Evolutionary conservation across 2,888 invertebrate genomes (phyloP), one percentile per base, ranked within the genome.

Genomic region (Melolontha melolontha): DNA sequence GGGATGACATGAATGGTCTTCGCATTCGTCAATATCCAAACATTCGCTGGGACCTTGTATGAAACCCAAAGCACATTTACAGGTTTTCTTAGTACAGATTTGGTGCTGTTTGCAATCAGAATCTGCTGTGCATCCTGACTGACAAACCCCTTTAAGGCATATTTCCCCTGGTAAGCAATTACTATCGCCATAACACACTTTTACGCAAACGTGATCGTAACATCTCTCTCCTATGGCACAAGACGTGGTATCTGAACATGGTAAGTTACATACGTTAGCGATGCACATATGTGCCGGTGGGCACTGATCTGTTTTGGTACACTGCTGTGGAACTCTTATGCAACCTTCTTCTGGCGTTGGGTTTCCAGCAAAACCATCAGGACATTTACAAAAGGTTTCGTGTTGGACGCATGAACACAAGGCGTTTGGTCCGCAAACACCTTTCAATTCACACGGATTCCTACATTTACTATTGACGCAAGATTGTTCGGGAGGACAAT

Each of bases 131-230:
- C 96, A 96, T 5, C 96, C 96, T 1, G 91, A 88, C 77, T 92
- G 89, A 78, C 96, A 96, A 47, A 90, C 87, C 63, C 95, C 95
- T 72, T 86, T 85, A 70, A 90, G 89, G 75, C 96, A 96, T 68
- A 96, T 90, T 85, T 96, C 96, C 55, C 96, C 96, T 1, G 93
- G 92, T 75, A 95, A 85, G 77, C 96, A 96, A 79, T 96, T 96
- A 77, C 92, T 94, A 79, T 95, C 95, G 8, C 92, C 91, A 79
- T 94, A 95, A 80, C 96, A 96, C 40, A 95, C 89, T 85, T 95
- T 95, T 16, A 91, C 88, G 77, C 95, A 96, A 72, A 91, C 87
- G 72, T 88, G 91, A 75, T 92, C 90, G 69, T 87, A 88, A 78
- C 96, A 96, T 70, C 92, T 88, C 84, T 96, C 96, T 11, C 95